Conservation (phyloP, 2,888 invertebrate species). For the Nomada lathburiana region DNA sequence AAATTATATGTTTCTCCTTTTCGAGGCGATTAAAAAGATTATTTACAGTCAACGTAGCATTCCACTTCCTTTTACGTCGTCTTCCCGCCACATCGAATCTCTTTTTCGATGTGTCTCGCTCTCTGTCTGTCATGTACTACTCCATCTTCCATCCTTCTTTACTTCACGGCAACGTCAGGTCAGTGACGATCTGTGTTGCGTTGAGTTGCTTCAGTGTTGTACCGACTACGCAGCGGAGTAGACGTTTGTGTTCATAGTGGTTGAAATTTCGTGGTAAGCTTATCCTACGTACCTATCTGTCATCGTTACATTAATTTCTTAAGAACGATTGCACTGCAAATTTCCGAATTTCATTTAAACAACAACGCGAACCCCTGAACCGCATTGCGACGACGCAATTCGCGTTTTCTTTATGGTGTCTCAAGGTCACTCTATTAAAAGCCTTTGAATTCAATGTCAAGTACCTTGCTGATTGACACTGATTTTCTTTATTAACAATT, state of each 20-base stretch:
- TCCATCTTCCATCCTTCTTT: constrained; percentile 14
- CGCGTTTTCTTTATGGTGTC: neutral
- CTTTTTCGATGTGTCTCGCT: neutral
- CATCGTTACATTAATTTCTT: neutral
- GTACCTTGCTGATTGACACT: neutral
- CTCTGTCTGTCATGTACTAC: neutral
- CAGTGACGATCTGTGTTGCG: constrained; percentile 41
- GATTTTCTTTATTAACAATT: neutral
- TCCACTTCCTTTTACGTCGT: constrained; percentile 45
- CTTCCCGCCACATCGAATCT: constrained; percentile 21
- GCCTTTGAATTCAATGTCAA: constrained; percentile 7
- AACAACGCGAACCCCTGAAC: neutral
- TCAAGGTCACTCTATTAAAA: constrained; percentile 37
- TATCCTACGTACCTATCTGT: neutral
- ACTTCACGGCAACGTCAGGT: constrained; percentile 38
- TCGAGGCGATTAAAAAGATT: constrained; percentile 14
- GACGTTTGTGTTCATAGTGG: constrained; percentile 6
- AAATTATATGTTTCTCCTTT: constrained; percentile 2
- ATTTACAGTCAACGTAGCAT: constrained; percentile 18
- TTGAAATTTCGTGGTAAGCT: constrained; percentile 42
- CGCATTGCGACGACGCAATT: constrained; percentile 41
- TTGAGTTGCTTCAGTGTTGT: constrained; percentile 71
- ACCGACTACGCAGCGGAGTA: constrained; percentile 69
- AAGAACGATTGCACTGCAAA: neutral
- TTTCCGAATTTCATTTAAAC: neutral